phyloP scores from a whole-genome alignment of 1,140 invertebrate genomes.

The Lethrus apterus region DNA sequence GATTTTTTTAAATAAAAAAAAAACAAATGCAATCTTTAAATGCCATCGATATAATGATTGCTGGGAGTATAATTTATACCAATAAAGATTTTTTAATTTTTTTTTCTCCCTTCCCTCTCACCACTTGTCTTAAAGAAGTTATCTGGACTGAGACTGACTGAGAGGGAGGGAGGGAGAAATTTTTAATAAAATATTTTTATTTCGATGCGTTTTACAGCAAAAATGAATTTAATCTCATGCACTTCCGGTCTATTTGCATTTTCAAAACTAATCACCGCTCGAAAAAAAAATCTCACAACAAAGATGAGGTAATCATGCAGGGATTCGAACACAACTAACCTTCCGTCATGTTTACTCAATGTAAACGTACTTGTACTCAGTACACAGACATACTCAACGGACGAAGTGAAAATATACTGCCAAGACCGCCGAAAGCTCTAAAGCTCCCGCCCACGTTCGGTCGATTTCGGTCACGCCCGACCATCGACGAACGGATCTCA shows the following conservation, averaged over 20 bases:
- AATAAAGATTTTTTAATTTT: no score
- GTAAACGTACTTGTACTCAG: not conserved
- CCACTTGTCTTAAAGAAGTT: no score
- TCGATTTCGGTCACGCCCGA: not conserved
- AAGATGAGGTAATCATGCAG: not conserved
- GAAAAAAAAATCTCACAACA: not conserved
- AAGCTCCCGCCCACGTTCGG: slow-evolving; percentile 10
- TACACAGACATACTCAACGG: slow-evolving; percentile 2
- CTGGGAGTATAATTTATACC: no score
- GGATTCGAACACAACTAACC: slow-evolving; percentile 13
- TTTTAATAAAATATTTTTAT: not conserved
- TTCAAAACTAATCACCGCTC: no score
- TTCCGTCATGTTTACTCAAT: slow-evolving; percentile 16
- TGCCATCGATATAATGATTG: no score
- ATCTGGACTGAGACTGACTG: no score
- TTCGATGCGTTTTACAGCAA: not conserved
- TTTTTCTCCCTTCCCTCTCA: no score
- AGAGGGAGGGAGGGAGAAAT: not conserved
- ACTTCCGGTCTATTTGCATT: no score
- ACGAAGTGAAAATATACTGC: slow-evolving; percentile 7
- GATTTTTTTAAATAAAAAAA: no score
- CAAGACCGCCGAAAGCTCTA: slow-evolving; percentile 3
- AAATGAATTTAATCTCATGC: not conserved
- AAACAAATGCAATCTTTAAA: no score
- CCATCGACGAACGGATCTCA: not conserved